Evolutionary conservation across 2,113 vertebrate genomes (phyloP).

Genomic region (Pedionomus torquatus): DNA sequence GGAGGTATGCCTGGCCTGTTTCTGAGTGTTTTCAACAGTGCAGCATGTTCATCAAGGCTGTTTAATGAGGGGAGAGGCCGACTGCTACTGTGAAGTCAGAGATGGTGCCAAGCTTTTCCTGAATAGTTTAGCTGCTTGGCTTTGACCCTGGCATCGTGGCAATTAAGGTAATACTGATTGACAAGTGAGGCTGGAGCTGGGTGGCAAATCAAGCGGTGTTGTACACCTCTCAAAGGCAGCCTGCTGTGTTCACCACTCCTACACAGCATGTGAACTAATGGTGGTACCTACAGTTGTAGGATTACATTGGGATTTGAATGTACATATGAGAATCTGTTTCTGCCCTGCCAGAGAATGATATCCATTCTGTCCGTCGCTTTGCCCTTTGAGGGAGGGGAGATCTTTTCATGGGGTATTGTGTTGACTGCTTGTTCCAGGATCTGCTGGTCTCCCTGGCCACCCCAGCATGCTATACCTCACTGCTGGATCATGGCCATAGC

Average conservation of each 20-base stretch:
- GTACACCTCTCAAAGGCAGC: not conserved
- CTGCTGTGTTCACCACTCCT: not conserved
- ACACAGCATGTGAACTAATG: rapidly evolving
- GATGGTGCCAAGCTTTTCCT: not conserved
- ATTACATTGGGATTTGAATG: not conserved
- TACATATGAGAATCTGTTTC: not conserved
- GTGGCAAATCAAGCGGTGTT: not conserved
- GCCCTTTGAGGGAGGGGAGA: not conserved
- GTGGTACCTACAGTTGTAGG: not conserved
- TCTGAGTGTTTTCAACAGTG: not conserved
- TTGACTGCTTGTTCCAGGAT: not conserved
- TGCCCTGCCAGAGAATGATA: not conserved
- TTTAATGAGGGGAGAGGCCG: not conserved
- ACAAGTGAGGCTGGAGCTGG: not conserved
- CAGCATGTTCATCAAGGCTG: not conserved
- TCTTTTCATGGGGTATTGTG: not conserved
- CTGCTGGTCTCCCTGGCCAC: not conserved
- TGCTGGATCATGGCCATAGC: not conserved
- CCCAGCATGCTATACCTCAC: rapidly evolving
- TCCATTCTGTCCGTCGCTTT: not conserved
- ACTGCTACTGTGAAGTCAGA: not conserved
- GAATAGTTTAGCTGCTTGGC: not conserved
- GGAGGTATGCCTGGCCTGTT: not conserved
- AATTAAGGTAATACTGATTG: not conserved
- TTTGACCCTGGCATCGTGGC: not conserved